Evolutionary conservation across 2,888 invertebrate genomes (phyloP).

Genomic region (Listrodromus nycthemerus): DNA sequence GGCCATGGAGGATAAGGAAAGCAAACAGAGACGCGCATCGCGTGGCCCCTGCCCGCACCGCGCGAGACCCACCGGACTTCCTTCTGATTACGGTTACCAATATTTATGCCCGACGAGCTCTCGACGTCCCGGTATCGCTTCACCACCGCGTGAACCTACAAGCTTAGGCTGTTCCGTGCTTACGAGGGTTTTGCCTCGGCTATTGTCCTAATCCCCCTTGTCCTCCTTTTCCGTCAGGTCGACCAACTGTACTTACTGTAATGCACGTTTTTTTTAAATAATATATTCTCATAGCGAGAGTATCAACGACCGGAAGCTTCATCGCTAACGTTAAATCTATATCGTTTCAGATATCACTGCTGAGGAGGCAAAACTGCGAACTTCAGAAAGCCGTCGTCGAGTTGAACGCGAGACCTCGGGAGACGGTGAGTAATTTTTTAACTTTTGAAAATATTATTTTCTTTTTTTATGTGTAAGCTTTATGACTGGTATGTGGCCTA

Average conservation of each 20-base stretch:
- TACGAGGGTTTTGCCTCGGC: constrained; percentile 27
- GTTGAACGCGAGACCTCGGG: constrained; percentile 76
- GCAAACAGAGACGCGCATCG: constrained; percentile 81
- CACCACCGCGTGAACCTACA: neutral
- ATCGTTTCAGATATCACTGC: constrained; percentile 78
- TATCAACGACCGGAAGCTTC: neutral
- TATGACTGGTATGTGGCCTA: constrained; percentile 6
- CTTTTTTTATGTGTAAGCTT: neutral
- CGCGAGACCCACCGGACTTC: constrained; percentile 80
- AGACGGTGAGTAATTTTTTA: constrained; percentile 77
- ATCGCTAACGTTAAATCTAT: neutral
- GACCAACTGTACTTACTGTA: neutral
- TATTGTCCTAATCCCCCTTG: constrained; percentile 1
- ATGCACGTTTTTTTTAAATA: neutral
- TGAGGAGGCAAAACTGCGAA: constrained; percentile 81
- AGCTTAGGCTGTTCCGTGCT: neutral
- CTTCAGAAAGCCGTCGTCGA: constrained; percentile 81
- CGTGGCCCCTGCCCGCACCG: constrained; percentile 74
- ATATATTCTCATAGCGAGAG: neutral
- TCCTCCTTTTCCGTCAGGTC: neutral
- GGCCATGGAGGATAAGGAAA: constrained; percentile 79
- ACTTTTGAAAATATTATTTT: neutral
- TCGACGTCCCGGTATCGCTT: constrained; percentile 53
- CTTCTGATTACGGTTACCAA: constrained; percentile 81
- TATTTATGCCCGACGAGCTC: constrained; percentile 77